Conservation (phyloP, 92 coral and sea anemone species). For the Heteractis magnifica region DNA sequence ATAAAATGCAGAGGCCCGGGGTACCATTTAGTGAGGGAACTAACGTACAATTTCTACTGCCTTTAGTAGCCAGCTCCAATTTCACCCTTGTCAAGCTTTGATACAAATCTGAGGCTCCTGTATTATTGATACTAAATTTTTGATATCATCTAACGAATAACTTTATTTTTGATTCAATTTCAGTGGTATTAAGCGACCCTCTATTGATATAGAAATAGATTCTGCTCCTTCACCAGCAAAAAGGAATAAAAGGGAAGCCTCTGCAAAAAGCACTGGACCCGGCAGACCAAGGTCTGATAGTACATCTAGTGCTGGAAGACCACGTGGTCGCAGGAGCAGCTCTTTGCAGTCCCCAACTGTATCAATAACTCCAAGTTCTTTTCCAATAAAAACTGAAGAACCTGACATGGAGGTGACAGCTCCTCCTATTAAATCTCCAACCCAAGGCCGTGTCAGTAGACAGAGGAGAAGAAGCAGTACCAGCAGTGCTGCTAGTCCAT, state of each 20-base stretch:
- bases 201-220: constrained; percentile 57
- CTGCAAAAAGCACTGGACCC: constrained; percentile 54
- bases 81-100: too few relatives aligned
- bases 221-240: constrained; percentile 74
- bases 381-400: constrained; percentile 74
- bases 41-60: too few relatives aligned
- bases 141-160: background rate
- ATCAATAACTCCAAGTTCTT: constrained; percentile 58
- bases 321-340: constrained; percentile 79
- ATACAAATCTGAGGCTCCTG: too few relatives aligned
- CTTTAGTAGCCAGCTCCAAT: too few relatives aligned
- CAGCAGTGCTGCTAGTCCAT: constrained; percentile 74
- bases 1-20: too few relatives aligned
- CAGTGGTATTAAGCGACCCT: constrained; percentile 69
- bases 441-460: constrained; percentile 53
- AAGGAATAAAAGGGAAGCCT: constrained; percentile 75
- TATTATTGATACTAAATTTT: background rate
- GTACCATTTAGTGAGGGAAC: too few relatives aligned
- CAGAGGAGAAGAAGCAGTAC: constrained; percentile 69
- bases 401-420: constrained; percentile 60
- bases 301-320: constrained; percentile 56
- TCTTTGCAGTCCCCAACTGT: constrained; percentile 75
- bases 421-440: constrained; percentile 67
- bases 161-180: background rate
- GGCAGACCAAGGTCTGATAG: constrained; percentile 81